phyloP scores from a whole-genome alignment of 2,113 vertebrate species.

The Zosterops japonicus region DNA sequence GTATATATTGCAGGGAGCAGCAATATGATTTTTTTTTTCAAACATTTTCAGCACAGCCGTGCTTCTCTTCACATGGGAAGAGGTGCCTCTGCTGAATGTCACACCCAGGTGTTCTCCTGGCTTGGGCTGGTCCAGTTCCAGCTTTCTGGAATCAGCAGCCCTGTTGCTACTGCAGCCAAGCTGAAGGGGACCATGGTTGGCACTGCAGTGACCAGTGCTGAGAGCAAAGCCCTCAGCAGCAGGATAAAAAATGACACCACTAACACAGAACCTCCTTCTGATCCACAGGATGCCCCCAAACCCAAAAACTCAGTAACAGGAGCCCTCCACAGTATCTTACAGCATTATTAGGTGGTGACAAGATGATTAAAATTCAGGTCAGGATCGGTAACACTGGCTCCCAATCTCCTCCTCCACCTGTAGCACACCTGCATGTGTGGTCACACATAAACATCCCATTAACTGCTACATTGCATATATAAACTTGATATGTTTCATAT shows the following conservation, averaged over 20 bases:
- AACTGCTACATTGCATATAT: not conserved
- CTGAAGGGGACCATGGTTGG: not conserved
- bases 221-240: not conserved
- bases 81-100: not conserved
- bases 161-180: not conserved
- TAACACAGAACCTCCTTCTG: not conserved
- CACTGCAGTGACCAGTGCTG: rapidly evolving
- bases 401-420: not conserved
- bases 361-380: not conserved
- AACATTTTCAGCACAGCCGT: rapidly evolving
- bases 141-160: not conserved
- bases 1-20: not conserved
- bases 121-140: not conserved
- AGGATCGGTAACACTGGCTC: not conserved
- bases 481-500: not conserved
- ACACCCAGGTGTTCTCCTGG: not conserved
- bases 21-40: not conserved
- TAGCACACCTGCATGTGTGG: rapidly evolving
- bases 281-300: not conserved
- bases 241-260: not conserved
- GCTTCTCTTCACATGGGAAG: not conserved
- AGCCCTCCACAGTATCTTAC: not conserved
- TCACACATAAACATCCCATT: not conserved
- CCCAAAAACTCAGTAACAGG: not conserved
- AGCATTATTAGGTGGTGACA: not conserved